Percentiles rank a stretch among this genome's conserved stretches.
Conservation (phyloP, 2,113 vertebrate genomes). For the Aptenodytes forsteri region DNA sequence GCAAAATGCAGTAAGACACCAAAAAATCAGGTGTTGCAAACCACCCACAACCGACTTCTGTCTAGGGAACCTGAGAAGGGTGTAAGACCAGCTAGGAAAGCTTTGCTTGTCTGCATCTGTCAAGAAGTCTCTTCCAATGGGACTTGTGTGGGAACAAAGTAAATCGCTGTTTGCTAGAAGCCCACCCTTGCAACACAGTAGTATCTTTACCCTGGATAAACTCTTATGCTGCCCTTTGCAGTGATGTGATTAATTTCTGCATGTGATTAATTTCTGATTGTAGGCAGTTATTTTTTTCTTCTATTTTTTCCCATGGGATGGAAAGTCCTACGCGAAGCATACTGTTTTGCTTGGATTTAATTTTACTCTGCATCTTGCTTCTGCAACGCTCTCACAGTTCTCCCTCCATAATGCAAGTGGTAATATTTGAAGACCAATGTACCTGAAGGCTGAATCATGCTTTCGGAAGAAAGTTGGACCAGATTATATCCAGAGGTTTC, state of each 20-base stretch:
- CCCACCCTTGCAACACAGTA: not conserved
- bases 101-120: not conserved
- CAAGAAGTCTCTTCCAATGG: not conserved
- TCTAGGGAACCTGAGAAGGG: not conserved
- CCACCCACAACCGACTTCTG: not conserved
- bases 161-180: not conserved
- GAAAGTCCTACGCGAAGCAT: fast-evolving
- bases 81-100: not conserved
- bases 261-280: not conserved
- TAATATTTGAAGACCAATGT: not conserved
- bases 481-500: not conserved
- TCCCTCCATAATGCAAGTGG: not conserved
- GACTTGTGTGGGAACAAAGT: not conserved
- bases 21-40: not conserved
- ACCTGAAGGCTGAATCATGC: not conserved
- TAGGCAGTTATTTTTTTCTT: not conserved
- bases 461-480: not conserved
- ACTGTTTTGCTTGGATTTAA: not conserved
- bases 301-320: not conserved
- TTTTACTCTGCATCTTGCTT: not conserved
- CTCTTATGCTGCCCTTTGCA: not conserved
- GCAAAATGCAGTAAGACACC: not conserved
- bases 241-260: not conserved
- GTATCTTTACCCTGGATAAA: not conserved
- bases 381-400: not conserved